Conservation (phyloP, 2,113 vertebrate species). For the Sphyrna mokarran region DNA sequence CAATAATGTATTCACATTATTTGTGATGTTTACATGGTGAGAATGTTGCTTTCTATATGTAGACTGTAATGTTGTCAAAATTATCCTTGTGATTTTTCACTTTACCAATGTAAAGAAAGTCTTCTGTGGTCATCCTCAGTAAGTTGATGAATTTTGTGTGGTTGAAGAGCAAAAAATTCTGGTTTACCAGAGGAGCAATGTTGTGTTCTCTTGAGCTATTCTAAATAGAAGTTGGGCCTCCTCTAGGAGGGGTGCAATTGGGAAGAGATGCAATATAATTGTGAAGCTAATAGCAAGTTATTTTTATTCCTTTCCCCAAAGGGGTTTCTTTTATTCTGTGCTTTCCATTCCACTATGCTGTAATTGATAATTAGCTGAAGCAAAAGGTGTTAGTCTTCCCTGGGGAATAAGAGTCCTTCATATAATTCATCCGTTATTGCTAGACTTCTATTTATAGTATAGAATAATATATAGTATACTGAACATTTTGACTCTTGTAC, state of each 20-base stretch:
- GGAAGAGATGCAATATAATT: not conserved
- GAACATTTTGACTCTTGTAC: not conserved
- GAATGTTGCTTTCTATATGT: not conserved
- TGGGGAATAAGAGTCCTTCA: not conserved
- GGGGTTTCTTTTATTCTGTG: not conserved
- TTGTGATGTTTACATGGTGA: not conserved
- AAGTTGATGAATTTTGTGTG: not conserved
- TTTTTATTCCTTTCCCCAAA: not conserved
- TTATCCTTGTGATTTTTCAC: not conserved
- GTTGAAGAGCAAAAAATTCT: not conserved
- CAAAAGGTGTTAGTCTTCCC: not conserved
- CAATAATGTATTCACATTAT: not conserved
- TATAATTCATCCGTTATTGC: not conserved
- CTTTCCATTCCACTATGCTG: not conserved
- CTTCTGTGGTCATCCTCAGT: not conserved
- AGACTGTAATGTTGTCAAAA: not conserved
- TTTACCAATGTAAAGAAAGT: not conserved
- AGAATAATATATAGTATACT: not conserved
- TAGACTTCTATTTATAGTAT: not conserved
- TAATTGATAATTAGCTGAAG: conserved; percentile 32
- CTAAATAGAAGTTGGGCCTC: not conserved
- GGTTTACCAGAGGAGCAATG: not conserved
- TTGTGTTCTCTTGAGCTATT: not conserved
- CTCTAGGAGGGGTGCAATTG: not conserved
- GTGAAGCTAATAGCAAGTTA: conserved; percentile 22